Percentiles rank a stretch among this genome's conserved stretches.
Conservation (phyloP, 2,113 vertebrate species). For the Irena cyanogastra region DNA sequence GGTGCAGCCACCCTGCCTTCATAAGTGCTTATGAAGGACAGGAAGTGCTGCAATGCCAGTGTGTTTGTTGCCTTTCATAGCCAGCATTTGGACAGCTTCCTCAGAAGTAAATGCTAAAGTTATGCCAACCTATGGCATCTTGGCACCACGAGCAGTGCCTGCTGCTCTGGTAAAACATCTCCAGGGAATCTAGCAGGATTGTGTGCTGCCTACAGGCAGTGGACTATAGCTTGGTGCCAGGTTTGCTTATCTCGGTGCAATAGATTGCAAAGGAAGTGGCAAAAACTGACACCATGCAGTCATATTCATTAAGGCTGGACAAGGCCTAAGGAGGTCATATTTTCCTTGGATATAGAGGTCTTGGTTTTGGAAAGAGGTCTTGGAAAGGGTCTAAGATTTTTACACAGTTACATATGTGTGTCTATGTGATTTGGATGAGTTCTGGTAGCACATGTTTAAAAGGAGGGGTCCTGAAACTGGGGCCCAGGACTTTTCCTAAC, state of each 20-base stretch:
- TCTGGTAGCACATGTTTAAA: background rate
- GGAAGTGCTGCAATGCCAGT: background rate
- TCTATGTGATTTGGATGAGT: background rate
- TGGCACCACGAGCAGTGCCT: background rate
- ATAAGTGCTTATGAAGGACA: background rate
- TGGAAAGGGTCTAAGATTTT: background rate
- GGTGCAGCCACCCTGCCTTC: background rate
- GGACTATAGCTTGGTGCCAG: background rate
- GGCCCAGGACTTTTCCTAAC: background rate
- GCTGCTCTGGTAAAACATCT: background rate
- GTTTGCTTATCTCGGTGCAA: fast-evolving
- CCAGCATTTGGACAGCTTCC: background rate
- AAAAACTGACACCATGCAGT: background rate
- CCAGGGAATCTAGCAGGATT: background rate
- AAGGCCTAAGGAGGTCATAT: background rate
- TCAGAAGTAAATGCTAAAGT: background rate
- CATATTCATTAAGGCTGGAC: background rate
- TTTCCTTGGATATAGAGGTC: background rate
- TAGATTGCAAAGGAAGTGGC: background rate
- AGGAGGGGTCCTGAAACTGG: background rate
- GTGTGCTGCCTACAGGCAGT: background rate
- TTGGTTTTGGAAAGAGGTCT: background rate
- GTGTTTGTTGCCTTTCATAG: background rate
- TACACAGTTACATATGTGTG: background rate
- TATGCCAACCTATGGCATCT: background rate